Evolutionary conservation across 2,797 vertebrate species (phyloP), one percentile per base, ranked within the genome.

Genomic region (Tapera naevia): DNA sequence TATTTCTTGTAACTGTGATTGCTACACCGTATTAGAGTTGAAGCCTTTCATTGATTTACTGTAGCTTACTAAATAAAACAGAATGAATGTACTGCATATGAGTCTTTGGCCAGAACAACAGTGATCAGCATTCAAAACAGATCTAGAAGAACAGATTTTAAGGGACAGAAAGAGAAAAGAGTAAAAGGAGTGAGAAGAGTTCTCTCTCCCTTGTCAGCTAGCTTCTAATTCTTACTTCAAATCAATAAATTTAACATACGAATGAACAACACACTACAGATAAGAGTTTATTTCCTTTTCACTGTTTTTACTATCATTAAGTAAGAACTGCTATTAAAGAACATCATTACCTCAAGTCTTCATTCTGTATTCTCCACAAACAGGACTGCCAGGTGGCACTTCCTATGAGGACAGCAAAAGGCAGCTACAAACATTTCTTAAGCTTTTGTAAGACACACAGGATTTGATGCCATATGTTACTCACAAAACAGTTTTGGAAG

Each of bases 1-100:
- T 64, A 83, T 87, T 95, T 87, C 48, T 78, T 76, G 7, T 54
- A 94, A 67, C 27, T 80, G 25, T 72, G 48, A 80, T 48, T 53
- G 23, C 15, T 69, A 57, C 21, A 65, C 27, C 78, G 3, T 54
- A 82, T 88, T 86, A 86, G 70, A 53, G 64, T 70, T 9, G 4
- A 93, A 28, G 17, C 9, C 9, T 73, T 78, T 73, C 74, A 87
- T 53, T 90, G 85, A 94, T 94, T 94, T 88, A 69, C 80, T 93
- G 58, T 60, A 90, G 28, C 67, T 93, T 86, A 45, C 45, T 80
- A 91, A 87, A 85, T 60, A 79, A 82, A 91, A 71, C 39, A 91
- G 71, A 75, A 93, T 23, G 3, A 90, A 81, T 46, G 33, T 41
- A 88, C 43, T 76, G 24, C 33, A 33, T 46, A 39, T 3, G 5